Percentiles rank a stretch among this genome's conserved stretches.
phyloP scores from a whole-genome alignment of 2,113 vertebrate species.

The Onychostruthus taczanowskii region DNA sequence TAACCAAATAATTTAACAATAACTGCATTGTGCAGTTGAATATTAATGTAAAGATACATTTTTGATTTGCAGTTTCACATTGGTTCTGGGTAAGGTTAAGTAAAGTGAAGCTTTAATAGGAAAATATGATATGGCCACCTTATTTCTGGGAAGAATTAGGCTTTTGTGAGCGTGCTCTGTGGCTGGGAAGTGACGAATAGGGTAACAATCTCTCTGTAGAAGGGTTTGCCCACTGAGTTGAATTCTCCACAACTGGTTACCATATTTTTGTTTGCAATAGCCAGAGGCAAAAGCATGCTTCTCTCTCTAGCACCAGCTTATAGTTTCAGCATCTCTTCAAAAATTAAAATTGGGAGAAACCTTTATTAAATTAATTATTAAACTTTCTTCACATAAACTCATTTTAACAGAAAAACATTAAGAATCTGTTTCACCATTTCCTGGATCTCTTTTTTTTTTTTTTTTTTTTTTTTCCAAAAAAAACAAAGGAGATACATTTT shows the following conservation, averaged over 20 bases:
- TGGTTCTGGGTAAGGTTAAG: background rate
- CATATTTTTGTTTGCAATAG: background rate
- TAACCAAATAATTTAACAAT: slow-evolving; percentile 1
- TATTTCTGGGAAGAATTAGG: background rate
- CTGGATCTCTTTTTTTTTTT: background rate
- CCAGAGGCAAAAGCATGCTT: background rate
- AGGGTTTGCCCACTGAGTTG: background rate
- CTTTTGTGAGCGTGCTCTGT: background rate
- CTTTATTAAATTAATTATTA: background rate
- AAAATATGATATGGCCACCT: background rate
- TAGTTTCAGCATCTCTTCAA: background rate
- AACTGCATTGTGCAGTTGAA: background rate
- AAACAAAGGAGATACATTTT: background rate
- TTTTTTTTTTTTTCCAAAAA: background rate
- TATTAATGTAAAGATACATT: background rate
- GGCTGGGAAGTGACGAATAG: background rate
- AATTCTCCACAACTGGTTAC: background rate
- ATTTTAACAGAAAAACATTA: background rate
- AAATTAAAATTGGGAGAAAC: background rate
- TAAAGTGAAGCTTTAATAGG: background rate
- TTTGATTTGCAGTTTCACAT: background rate
- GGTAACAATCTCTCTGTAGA: background rate
- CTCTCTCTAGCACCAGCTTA: background rate
- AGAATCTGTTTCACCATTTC: background rate
- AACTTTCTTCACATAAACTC: background rate